phyloP scores from a whole-genome alignment of 2,113 vertebrate genomes.

The Bubo blakistoni region DNA sequence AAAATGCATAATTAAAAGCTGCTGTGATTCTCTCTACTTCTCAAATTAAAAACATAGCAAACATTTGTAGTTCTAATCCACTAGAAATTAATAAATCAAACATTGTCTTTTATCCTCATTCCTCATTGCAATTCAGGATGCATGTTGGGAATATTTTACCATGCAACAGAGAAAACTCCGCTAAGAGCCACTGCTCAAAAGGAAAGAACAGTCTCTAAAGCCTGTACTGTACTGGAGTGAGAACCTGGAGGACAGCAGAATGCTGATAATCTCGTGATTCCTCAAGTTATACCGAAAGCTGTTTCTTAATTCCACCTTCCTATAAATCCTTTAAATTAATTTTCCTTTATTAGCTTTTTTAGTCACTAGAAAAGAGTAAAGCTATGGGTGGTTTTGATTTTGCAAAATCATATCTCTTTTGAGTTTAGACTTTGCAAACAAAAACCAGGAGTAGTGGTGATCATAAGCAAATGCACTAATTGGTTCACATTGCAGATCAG shows the following conservation, averaged over 20 bases:
- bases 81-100: conserved; percentile 84
- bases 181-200: conserved; percentile 26
- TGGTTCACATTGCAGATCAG: background rate
- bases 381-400: background rate
- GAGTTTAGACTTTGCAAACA: background rate
- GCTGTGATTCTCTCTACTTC: conserved; percentile 76
- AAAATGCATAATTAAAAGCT: conserved; percentile 85
- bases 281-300: background rate
- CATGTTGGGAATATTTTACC: conserved; percentile 69
- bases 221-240: background rate
- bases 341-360: conserved; percentile 52
- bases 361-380: background rate
- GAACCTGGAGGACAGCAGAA: conserved; percentile 14
- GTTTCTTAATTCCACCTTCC: conserved; percentile 26
- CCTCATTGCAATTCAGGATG: conserved; percentile 65
- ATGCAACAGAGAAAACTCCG: conserved; percentile 38
- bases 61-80: conserved; percentile 82
- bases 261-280: conserved; percentile 10
- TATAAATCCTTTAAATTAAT: conserved; percentile 55
- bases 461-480: background rate
- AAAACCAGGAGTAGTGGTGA: background rate
- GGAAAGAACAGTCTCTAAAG: conserved; percentile 26
- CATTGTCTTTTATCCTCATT: conserved; percentile 75
- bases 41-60: conserved; percentile 83
- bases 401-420: background rate